Evolutionary conservation across 2,113 vertebrate species (phyloP).

Genomic region (Alligator sinensis): DNA sequence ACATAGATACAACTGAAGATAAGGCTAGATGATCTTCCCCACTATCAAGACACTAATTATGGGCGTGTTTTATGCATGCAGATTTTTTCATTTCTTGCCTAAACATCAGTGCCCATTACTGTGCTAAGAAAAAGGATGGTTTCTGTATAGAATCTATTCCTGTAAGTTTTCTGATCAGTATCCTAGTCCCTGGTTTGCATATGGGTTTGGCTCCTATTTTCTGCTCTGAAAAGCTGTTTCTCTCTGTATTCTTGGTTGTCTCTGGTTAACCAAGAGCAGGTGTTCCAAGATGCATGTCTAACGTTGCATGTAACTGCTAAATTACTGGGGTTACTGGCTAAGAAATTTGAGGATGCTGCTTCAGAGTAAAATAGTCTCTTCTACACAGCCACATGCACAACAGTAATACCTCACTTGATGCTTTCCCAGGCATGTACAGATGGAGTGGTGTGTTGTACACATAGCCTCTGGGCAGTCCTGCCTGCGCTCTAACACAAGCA

Average conservation of each 20-base stretch:
- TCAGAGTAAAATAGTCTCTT: background rate
- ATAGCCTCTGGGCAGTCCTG: background rate
- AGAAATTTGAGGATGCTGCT: background rate
- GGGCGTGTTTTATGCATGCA: accelerated
- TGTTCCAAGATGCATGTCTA: too few relatives aligned
- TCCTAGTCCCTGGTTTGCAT: background rate
- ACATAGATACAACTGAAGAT: background rate
- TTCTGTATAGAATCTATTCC: background rate
- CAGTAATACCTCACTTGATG: background rate
- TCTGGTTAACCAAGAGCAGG: background rate
- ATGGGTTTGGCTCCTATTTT: background rate
- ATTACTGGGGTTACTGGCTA: background rate
- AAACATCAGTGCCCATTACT: background rate
- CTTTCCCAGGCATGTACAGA: background rate
- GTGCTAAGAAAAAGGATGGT: background rate
- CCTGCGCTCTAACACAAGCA: background rate
- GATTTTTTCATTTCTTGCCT: background rate
- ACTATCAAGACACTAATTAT: accelerated
- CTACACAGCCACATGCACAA: background rate
- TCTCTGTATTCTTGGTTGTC: background rate
- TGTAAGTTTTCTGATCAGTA: background rate
- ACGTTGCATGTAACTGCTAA: background rate
- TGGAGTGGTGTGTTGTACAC: background rate
- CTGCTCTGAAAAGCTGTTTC: background rate
- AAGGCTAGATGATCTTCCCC: background rate